These are phyloP conservation scores for Cyaniris semiargus DNA, from an alignment of 2,888 invertebrate genomes.

Conservation along the genomic window DNA sequence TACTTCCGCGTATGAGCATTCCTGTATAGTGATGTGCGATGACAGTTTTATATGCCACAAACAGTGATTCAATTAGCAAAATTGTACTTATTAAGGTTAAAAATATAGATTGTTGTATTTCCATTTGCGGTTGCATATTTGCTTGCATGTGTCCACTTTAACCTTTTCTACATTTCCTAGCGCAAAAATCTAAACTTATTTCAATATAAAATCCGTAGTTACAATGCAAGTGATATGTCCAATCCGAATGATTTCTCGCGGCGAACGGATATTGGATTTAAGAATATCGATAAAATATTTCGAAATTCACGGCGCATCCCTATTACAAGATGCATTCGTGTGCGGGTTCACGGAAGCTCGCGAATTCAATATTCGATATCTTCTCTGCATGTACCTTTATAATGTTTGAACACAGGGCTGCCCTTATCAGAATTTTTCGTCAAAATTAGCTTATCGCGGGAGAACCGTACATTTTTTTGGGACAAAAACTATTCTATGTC, in stretches of 20 bases:
- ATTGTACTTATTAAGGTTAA: not conserved
- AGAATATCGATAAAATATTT: constrained; percentile 29
- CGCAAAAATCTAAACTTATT: not conserved
- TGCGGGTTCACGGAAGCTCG: constrained; percentile 31
- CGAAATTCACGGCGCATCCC: constrained; percentile 26
- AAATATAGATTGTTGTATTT: not conserved
- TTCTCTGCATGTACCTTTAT: constrained; percentile 25
- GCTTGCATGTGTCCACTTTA: not conserved
- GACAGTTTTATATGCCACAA: not conserved
- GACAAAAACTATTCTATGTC: too few relatives aligned
- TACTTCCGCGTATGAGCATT: constrained; percentile 5
- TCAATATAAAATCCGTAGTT: not conserved
- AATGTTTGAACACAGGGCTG: not conserved
- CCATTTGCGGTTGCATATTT: not conserved
- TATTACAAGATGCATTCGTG: constrained; percentile 28
- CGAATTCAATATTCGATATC: constrained; percentile 34
- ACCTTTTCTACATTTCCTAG: not conserved
- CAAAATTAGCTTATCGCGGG: too few relatives aligned
- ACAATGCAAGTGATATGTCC: constrained; percentile 3
- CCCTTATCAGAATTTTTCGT: not conserved
- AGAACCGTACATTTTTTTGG: too few relatives aligned
- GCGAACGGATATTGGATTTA: constrained; percentile 26
- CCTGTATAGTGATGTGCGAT: not conserved
- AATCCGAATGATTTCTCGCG: constrained; percentile 13
- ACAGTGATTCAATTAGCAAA: not conserved